Evolutionary conservation across 1,140 invertebrate species (phyloP).

Genomic region (Aphelenchoides avenae): DNA sequence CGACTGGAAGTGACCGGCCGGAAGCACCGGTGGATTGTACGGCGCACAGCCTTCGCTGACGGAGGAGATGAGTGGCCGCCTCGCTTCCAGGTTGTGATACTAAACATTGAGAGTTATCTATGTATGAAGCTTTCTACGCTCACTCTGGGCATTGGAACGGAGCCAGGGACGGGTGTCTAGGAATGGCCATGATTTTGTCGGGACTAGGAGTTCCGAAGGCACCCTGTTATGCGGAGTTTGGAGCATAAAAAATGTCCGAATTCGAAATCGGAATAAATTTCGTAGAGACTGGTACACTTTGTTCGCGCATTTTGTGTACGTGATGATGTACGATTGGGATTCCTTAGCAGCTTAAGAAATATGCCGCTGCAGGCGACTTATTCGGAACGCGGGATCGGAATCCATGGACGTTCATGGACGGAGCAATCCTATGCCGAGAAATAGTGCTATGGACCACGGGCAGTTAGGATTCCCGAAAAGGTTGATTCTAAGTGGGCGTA

Average conservation of each 20-base stretch:
- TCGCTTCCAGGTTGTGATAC: constrained; percentile 24
- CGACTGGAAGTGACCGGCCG: constrained; percentile 7
- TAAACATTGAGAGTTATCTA: constrained; percentile 8
- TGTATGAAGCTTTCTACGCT: not conserved
- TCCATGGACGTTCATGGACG: no score
- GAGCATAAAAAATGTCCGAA: constrained; percentile 1
- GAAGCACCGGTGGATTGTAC: constrained; percentile 26
- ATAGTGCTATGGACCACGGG: no score
- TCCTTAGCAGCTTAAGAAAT: no score
- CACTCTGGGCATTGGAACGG: not conserved
- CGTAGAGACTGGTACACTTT: no score
- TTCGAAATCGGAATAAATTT: no score
- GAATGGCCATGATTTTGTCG: constrained; percentile 5
- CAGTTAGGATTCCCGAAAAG: no score
- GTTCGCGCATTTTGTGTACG: no score
- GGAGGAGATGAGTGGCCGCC: constrained; percentile 36
- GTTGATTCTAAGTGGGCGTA: no score
- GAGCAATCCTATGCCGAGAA: no score
- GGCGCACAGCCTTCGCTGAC: constrained; percentile 32
- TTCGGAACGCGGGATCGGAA: no score
- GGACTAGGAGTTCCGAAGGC: not conserved
- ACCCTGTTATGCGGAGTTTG: constrained; percentile 1
- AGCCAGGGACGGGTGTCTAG: constrained; percentile 1
- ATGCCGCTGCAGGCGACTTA: no score
- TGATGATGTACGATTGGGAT: no score